These are phyloP conservation scores for Aphrocallistes beatrix DNA, from an alignment of 37 sponge, comb jelly and placozoan genomes.

Conservation along the genomic window DNA sequence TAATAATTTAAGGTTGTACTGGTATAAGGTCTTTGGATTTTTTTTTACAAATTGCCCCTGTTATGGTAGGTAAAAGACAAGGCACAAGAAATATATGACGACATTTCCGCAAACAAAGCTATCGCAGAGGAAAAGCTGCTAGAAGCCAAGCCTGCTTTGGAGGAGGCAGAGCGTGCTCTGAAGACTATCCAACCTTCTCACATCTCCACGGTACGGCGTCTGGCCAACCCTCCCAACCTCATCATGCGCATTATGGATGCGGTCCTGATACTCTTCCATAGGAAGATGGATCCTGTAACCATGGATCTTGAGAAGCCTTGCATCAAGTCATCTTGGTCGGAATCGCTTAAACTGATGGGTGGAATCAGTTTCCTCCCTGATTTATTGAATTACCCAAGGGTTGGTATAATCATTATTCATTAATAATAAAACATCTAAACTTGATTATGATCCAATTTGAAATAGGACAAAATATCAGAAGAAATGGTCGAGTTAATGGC, in stretches of 20 bases:
- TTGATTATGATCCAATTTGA: constrained; percentile 21
- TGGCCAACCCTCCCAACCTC: constrained; percentile 95
- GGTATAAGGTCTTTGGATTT: too few species aligned
- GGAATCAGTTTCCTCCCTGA: background rate
- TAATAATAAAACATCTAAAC: background rate
- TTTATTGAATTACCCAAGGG: background rate
- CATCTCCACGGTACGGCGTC: constrained; percentile 87
- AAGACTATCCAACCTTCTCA: constrained; percentile 91
- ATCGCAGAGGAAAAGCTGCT: constrained; percentile 75
- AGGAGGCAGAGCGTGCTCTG: constrained; percentile 89
- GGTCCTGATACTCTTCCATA: constrained; percentile 73
- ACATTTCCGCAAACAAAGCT: constrained; percentile 83
- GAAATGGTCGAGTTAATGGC: constrained; percentile 88
- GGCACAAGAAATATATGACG: constrained; percentile 92
- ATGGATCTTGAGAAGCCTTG: constrained; percentile 76
- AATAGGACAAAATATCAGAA: constrained; percentile 87
- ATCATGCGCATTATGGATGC: constrained; percentile 99
- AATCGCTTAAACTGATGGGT: constrained; percentile 69
- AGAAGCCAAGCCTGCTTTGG: constrained; percentile 88
- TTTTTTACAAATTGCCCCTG: too few species aligned
- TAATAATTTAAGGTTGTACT: too few species aligned
- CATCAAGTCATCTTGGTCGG: constrained; percentile 90
- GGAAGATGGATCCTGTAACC: constrained; percentile 47
- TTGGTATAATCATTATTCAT: background rate
- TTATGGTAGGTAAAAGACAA: constrained; percentile 86